Percentiles rank a stretch among this genome's conserved stretches.
Conservation (phyloP, 2,888 invertebrate genomes). For the Platycheirus albimanus region DNA sequence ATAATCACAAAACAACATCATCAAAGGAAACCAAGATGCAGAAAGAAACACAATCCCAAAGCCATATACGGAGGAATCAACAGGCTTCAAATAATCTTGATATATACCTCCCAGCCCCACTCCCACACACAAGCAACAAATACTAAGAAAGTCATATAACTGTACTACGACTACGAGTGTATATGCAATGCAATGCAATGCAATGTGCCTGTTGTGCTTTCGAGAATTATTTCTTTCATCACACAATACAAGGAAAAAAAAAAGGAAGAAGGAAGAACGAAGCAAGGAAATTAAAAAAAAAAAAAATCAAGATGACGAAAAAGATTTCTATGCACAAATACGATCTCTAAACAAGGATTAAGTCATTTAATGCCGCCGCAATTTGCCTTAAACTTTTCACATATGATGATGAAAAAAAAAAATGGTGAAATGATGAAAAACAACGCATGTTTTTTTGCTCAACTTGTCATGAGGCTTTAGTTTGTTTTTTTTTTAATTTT, state of each 20-base stretch:
- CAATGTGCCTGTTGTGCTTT: background rate
- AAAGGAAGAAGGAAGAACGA: background rate
- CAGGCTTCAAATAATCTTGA: no score
- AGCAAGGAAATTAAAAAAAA: no score
- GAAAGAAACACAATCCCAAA: no score
- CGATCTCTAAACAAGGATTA: background rate
- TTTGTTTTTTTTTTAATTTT: slow-evolving; percentile 1
- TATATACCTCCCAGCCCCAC: no score
- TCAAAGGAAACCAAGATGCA: no score
- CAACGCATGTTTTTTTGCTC: slow-evolving; percentile 12
- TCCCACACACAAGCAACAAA: background rate
- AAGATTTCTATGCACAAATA: slow-evolving; percentile 9
- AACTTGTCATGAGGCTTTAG: slow-evolving; percentile 11
- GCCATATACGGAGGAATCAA: no score
- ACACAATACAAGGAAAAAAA: no score
- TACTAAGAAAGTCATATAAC: no score
- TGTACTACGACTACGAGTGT: no score
- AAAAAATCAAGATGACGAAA: background rate
- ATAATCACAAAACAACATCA: no score
- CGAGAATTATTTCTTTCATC: no score
- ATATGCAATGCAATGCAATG: background rate
- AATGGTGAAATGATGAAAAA: background rate
- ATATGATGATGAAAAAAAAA: no score
- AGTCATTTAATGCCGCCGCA: slow-evolving; percentile 10
- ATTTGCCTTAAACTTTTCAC: background rate